phyloP scores from a whole-genome alignment of 64 coral and sea anemone genomes.

The Orbicella faveolata region DNA sequence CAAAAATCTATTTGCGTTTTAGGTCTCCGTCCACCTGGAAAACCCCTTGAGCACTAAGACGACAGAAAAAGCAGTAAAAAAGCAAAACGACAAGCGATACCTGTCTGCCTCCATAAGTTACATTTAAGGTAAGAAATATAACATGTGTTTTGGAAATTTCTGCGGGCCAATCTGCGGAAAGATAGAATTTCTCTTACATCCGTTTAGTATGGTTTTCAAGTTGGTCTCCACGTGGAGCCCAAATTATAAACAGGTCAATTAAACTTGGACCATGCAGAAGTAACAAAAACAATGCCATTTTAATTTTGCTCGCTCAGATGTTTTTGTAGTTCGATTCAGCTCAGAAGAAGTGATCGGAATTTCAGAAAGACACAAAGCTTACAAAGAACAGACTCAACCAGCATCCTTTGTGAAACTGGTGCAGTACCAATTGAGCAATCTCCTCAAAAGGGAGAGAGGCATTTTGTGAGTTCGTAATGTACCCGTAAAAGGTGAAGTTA shows the following conservation, averaged over 20 bases:
- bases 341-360: no score
- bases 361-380: no score
- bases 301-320: no score
- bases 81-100: neutral
- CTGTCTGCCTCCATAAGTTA: neutral
- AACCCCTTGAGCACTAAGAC: neutral
- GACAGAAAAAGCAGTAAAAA: neutral
- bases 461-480: no score
- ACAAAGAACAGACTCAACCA: no score
- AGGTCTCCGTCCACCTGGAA: neutral
- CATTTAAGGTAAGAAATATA: neutral
- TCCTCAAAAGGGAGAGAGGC: no score
- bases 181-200: slow-evolving; percentile 7
- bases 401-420: no score
- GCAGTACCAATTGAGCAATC: no score
- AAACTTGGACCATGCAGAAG: neutral
- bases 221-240: neutral
- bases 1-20: neutral
- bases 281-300: neutral
- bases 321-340: no score
- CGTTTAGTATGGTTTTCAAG: slow-evolving; percentile 20
- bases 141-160: neutral
- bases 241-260: neutral
- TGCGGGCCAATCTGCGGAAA: neutral
- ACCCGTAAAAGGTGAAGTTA: no score